Evolutionary conservation across 2,113 vertebrate species (phyloP).

Genomic region (Manacus vitellinus): DNA sequence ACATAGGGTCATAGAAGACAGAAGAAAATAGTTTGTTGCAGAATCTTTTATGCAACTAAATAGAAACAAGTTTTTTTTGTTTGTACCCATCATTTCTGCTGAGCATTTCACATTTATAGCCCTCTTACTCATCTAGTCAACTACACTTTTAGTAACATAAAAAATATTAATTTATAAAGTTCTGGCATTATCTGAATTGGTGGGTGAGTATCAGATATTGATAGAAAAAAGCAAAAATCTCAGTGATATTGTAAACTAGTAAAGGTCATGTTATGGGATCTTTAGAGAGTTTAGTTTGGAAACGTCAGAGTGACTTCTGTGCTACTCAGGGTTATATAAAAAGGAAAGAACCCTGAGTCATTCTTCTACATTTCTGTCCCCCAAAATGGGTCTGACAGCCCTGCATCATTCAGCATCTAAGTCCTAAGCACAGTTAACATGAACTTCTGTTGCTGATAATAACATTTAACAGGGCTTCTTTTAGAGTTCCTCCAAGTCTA

Average conservation of each 20-base stretch:
- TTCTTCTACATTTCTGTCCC: not conserved
- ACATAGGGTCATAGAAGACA: not conserved
- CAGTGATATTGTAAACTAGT: not conserved
- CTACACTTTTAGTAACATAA: not conserved
- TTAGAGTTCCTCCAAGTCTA: not conserved
- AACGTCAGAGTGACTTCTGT: not conserved
- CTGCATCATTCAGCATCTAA: not conserved
- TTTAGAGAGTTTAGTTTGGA: not conserved
- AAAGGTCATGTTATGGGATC: not conserved
- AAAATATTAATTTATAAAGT: not conserved
- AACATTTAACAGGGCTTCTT: not conserved
- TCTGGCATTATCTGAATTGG: not conserved
- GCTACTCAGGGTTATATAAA: not conserved
- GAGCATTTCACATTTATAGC: not conserved
- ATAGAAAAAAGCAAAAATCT: not conserved
- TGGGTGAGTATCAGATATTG: not conserved
- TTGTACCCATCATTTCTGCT: not conserved
- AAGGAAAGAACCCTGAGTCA: not conserved
- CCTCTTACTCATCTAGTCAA: not conserved
- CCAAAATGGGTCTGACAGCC: not conserved
- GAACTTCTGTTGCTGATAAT: not conserved
- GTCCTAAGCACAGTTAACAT: not conserved
- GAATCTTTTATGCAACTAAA: not conserved
- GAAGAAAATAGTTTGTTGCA: not conserved
- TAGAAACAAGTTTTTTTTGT: accelerated